Percentiles rank a stretch among this genome's conserved stretches.
Evolutionary conservation across 2,113 vertebrate species (phyloP).

Genomic region (Chaetodon auriga): DNA sequence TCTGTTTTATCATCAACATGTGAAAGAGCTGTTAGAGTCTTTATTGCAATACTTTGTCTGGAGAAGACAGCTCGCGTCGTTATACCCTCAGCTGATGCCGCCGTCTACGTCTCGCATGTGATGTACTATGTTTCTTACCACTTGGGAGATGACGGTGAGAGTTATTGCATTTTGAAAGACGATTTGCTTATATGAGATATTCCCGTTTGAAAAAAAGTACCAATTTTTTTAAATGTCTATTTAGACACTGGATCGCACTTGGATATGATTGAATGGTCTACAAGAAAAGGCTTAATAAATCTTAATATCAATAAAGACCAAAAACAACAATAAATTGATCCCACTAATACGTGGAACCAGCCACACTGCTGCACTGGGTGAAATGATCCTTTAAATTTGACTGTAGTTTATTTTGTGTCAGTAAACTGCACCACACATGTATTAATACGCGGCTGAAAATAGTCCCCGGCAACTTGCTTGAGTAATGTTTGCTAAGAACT

Average conservation of each 20-base stretch:
- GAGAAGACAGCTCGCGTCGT: constrained; percentile 51
- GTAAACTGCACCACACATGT: not conserved
- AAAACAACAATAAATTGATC: not conserved
- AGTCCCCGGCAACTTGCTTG: not conserved
- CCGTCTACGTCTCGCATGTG: constrained; percentile 28
- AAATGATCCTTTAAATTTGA: not conserved
- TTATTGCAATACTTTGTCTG: constrained; percentile 40
- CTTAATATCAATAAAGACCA: not conserved
- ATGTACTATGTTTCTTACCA: constrained; percentile 27
- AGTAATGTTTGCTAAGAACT: not conserved
- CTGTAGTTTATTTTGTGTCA: not conserved
- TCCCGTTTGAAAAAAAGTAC: constrained; percentile 39
- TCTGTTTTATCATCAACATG: constrained; percentile 65
- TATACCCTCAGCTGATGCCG: constrained; percentile 33
- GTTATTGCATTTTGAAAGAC: constrained; percentile 45
- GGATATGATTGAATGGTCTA: not conserved
- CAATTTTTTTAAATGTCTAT: constrained; percentile 37
- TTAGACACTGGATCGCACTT: not conserved
- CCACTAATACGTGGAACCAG: not conserved
- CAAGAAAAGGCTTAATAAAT: not conserved
- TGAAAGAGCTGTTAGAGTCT: constrained; percentile 40
- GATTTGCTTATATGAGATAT: constrained; percentile 31
- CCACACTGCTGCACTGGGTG: not conserved
- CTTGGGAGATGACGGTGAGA: constrained; percentile 28
- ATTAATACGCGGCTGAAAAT: not conserved